These are phyloP conservation scores for Carettochelys insculpta DNA, from an alignment of 2,113 vertebrate genomes.

Conservation along the genomic window DNA sequence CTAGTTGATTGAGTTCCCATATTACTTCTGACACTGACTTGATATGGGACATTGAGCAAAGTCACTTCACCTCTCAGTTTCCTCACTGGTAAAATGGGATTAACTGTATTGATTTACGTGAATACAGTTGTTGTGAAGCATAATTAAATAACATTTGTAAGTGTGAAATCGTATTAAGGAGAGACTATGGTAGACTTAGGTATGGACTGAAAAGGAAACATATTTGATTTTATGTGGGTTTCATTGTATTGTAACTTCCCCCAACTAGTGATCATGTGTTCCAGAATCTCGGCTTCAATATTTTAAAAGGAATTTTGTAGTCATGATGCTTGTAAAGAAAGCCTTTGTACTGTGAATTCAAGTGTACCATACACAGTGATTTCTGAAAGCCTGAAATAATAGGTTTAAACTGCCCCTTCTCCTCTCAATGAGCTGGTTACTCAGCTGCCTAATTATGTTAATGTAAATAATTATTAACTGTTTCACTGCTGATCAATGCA, in stretches of 20 bases:
- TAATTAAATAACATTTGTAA: fast-evolving
- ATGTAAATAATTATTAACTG: background rate
- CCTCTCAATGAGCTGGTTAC: background rate
- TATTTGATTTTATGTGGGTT: background rate
- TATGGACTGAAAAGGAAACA: background rate
- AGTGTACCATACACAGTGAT: background rate
- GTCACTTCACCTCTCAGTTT: background rate
- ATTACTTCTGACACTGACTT: background rate
- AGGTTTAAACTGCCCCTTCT: background rate
- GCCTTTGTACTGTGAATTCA: background rate
- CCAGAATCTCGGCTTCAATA: background rate
- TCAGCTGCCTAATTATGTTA: background rate
- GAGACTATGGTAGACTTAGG: background rate
- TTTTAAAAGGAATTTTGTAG: background rate
- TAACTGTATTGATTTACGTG: background rate
- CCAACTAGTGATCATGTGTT: background rate
- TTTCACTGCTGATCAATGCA: background rate
- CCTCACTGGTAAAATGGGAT: background rate
- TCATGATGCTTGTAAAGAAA: background rate
- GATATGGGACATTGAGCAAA: background rate
- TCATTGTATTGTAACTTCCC: background rate
- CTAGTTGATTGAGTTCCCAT: too few relatives aligned
- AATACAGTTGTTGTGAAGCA: background rate
- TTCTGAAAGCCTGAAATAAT: background rate
- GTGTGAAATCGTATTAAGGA: background rate